Base-by-base conservation (phyloP, 2,113 vertebrate genomes). In the Neogobius melanostomus region DNA sequence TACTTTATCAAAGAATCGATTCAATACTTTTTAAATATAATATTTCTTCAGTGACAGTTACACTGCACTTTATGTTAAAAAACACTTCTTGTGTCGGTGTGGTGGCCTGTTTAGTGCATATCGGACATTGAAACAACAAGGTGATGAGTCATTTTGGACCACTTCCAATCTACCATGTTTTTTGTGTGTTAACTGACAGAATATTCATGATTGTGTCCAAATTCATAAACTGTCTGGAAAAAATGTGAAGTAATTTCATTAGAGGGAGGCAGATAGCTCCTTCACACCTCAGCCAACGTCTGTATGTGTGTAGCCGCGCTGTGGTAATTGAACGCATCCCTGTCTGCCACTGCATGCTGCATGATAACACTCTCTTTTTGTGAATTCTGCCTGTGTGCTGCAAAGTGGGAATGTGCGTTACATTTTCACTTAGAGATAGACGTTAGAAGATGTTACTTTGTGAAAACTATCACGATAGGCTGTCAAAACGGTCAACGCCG, bases 361-460 rank as follows among this genome's bases (percentile, higher is more conserved):
- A 68, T 42, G 67, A 82, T 75, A 84, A 75, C 81, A 71, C 76
- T 54, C 72, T 4, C 11, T 61, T 65, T 69, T 54, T 77, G 66
- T 74, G 53, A 79, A 69, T 79, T 57, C 64, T 48, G 49, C 59
- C 74, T 62, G 51, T 72, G 64, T 83, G 66, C 57, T 79, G 74
- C 66, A 61, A 71, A 72, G 79, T 70, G 72, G 17, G 59, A 80
- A 73, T 6, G 21, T 49, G 79, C 81, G 79, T 64, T 79, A 82
- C 53, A 74, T 75, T 83, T 78, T 87, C 83, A 60, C 80, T 72
- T 82, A 44, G 72, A 83, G 83, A 83, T 75, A 84, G 77, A n/a
- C n/a, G n/a, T n/a, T n/a, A n/a, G n/a, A n/a, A n/a, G n/a, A 81
- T 62, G 61, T 67, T 80, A 70, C 78, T 76, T 61, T 72, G 66